These are phyloP conservation scores for Psettodes erumei DNA, from an alignment of 2,113 vertebrate genomes.

Conservation along the genomic window DNA sequence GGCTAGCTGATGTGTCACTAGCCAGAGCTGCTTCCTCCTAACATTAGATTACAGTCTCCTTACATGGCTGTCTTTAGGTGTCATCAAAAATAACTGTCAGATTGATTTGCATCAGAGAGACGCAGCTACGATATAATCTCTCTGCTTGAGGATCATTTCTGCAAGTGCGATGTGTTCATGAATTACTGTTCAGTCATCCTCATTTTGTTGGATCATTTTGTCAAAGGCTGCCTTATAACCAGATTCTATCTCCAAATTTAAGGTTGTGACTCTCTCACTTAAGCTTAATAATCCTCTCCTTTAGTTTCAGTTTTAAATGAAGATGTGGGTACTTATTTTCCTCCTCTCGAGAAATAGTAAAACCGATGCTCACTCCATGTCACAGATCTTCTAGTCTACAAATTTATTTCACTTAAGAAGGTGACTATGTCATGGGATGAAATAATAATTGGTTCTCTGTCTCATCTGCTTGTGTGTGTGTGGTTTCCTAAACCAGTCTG, in stretches of 20 bases:
- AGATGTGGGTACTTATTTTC: not conserved
- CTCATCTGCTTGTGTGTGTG: slow-evolving; percentile 2
- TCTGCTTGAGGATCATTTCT: not conserved
- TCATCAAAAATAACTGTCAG: slow-evolving; percentile 28
- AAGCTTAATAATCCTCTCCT: not conserved
- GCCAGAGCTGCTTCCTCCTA: slow-evolving; percentile 10
- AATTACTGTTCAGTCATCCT: not conserved
- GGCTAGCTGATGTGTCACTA: slow-evolving; percentile 12
- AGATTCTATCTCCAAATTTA: not conserved
- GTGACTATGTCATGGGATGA: not conserved
- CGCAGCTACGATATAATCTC: not conserved
- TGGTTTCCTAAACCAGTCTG: slow-evolving; percentile 18
- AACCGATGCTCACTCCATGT: not conserved
- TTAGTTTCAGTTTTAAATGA: no score
- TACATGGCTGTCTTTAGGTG: slow-evolving; percentile 16
- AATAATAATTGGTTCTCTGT: not conserved
- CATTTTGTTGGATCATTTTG: not conserved
- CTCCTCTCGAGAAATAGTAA: not conserved
- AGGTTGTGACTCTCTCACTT: not conserved
- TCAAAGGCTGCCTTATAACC: not conserved
- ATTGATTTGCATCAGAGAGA: slow-evolving; percentile 9
- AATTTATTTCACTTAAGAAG: not conserved
- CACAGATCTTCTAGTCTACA: not conserved
- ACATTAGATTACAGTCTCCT: slow-evolving; percentile 29
- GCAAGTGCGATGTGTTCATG: not conserved